Conservation (phyloP, 1,140 invertebrate genomes). For the Cepaea nemoralis region DNA sequence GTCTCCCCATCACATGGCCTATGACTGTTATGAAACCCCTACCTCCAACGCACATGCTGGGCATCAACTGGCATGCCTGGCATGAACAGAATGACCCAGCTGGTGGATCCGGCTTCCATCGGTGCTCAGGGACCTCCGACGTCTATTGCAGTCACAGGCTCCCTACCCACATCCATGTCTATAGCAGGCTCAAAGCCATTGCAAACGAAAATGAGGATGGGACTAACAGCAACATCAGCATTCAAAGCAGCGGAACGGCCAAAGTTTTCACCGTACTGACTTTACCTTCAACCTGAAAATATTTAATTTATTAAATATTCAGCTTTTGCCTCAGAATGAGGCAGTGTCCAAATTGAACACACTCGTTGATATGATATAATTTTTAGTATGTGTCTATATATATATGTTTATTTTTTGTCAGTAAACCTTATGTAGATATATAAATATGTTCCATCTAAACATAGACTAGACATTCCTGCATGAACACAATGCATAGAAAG, state of each 20-base stretch:
- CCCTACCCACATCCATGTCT: constrained; percentile 85
- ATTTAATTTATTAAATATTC: neutral
- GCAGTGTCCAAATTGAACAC: too few relatives aligned
- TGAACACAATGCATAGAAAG: too few relatives aligned
- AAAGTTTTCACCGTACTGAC: constrained; percentile 65
- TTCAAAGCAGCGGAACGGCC: constrained; percentile 56
- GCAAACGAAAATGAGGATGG: constrained; percentile 81
- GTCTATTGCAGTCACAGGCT: constrained; percentile 83
- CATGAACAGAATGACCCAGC: constrained; percentile 25
- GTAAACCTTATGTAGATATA: too few relatives aligned
- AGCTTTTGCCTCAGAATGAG: too few relatives aligned
- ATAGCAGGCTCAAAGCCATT: constrained; percentile 77
- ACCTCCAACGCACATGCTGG: constrained; percentile 16
- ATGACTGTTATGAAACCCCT: constrained; percentile 32
- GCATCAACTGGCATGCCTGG: constrained; percentile 23
- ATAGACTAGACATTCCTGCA: too few relatives aligned
- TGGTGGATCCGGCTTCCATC: constrained; percentile 82
- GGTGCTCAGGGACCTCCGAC: constrained; percentile 85
- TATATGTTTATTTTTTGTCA: too few relatives aligned
- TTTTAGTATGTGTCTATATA: too few relatives aligned
- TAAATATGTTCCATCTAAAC: too few relatives aligned
- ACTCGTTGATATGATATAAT: too few relatives aligned
- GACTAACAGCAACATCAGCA: constrained; percentile 61
- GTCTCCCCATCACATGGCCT: constrained; percentile 34
- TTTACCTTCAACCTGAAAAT: constrained; percentile 1